Evolutionary conservation across 1,140 invertebrate genomes (phyloP), one percentile per base, ranked within the genome.

Genomic region (Aphidius ervi): DNA sequence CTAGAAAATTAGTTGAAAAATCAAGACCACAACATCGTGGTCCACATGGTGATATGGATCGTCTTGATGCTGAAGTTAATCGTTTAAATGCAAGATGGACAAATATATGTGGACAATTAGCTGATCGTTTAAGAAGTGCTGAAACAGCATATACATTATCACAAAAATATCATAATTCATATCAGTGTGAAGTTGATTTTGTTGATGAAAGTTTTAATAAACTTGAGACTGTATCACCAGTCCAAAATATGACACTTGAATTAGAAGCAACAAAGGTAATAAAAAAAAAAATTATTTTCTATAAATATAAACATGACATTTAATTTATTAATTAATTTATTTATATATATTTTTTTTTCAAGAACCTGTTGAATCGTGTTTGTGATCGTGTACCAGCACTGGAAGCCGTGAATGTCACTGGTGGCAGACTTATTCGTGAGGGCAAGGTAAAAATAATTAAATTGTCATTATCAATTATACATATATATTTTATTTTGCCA

Each of bases 381-480:
- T 88, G 93, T 69, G 94, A 97, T 78, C 86, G 91, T 71, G 93
- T 91, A 66, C 89, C 91, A 68, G 89, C 91, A 73, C 95, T 99
- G 71, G 96, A 99, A 82, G 88, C 93, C 74, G 93, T 97, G 69
- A 98, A 98, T 81, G 84, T 91, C 66, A 91, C 93, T 74, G 96
- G 96, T 68, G 95, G 94, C 73, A 87, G 94, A 76, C 93, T 94
- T 78, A 97, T 99, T 71, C 86, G 95, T 65, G 96, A 99, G 84
- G 95, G 95, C 65, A 98, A 97, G 94, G 95, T 98, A 92, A 87
- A 71, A 71, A 64, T 64, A 49, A 63, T 48, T 60, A 61, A 61
- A 57, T 54, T 55, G 53, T 58, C 53, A 58, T 55, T 53, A 16
- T 16, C 16, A 49, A 57, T 55, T 43, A 52, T 60, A 54, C 58